Conservation (phyloP, 1,140 invertebrate species). For the Macrobrachium nipponense region DNA sequence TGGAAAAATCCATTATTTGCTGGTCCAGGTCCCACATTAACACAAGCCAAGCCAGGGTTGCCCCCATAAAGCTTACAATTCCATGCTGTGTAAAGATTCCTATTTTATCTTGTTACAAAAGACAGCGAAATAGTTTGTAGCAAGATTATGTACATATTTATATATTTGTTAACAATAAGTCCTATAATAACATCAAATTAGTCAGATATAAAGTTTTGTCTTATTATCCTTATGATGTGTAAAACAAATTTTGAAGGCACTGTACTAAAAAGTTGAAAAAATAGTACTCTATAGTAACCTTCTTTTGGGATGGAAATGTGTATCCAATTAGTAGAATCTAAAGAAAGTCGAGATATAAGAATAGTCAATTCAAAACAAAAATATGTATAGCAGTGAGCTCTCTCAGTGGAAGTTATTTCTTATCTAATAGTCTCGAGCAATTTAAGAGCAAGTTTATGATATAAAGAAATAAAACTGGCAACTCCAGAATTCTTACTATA, state of each 20-base stretch:
- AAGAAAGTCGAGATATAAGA: no score
- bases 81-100: constrained; percentile 60
- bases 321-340: no score
- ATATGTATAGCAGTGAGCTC: no score
- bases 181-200: constrained; percentile 61
- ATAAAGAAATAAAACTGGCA: no score
- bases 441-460: no score
- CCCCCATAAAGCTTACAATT: constrained; percentile 59
- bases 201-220: constrained; percentile 43
- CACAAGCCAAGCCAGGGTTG: constrained; percentile 51
- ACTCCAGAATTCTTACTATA: no score
- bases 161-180: constrained; percentile 63
- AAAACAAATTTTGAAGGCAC: not conserved
- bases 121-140: constrained; percentile 62
- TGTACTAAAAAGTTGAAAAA: no score
- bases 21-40: constrained; percentile 29
- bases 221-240: constrained; percentile 27
- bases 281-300: no score
- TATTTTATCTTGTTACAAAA: constrained; percentile 62
- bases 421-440: no score
- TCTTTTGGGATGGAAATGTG: no score
- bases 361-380: no score
- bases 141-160: constrained; percentile 63
- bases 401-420: no score
- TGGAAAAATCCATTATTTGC: not conserved